Conservation (phyloP, 2,797 vertebrate species). For the Lepus oiostolus region DNA sequence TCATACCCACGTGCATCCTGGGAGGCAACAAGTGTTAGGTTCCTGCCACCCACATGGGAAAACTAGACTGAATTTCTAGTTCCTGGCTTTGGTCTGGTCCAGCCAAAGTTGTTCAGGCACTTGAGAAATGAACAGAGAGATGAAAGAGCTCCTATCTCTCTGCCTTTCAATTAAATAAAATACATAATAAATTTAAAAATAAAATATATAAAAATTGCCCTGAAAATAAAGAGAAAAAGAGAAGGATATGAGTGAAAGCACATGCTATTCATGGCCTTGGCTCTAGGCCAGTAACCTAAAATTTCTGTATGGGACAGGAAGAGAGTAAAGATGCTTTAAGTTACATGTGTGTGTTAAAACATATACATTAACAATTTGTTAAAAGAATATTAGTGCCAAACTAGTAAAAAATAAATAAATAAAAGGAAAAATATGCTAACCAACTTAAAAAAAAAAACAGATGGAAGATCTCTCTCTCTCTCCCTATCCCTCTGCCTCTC, state of each 20-base stretch:
- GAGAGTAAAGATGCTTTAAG: background rate
- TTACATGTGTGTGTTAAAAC: constrained; percentile 9
- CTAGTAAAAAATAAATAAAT: background rate
- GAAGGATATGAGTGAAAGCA: background rate
- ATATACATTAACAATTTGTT: background rate
- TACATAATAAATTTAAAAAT: too few species aligned
- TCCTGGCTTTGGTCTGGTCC: too few species aligned
- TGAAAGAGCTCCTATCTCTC: too few species aligned
- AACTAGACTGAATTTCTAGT: too few species aligned
- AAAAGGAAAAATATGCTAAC: background rate
- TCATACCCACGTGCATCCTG: too few species aligned
- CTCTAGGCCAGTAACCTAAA: background rate
- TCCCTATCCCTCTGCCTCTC: too few species aligned
- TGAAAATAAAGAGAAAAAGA: background rate
- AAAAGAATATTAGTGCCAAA: constrained; percentile 43
- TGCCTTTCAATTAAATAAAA: too few species aligned
- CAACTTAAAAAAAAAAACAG: background rate
- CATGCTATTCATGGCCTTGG: background rate
- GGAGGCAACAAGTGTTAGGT: too few species aligned
- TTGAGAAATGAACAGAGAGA: background rate
- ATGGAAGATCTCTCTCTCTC: too few species aligned
- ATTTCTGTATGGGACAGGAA: background rate
- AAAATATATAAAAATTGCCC: background rate
- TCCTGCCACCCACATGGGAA: too few species aligned
- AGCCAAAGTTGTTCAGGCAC: background rate